Evolutionary conservation across 2,113 vertebrate genomes (phyloP).

Genomic region (Aspidoscelis tigris): DNA sequence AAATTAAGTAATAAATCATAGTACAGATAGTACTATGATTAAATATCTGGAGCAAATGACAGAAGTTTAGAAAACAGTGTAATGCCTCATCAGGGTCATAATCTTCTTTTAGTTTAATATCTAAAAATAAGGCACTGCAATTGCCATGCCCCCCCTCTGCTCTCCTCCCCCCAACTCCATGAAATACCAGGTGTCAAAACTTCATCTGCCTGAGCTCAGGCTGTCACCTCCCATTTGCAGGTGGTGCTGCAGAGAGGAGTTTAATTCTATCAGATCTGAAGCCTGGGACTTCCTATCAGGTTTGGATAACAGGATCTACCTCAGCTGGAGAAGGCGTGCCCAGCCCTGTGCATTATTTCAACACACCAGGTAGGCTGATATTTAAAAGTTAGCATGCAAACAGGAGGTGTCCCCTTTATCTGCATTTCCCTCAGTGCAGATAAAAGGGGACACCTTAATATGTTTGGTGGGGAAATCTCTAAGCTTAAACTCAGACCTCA

Average conservation of each 20-base stretch:
- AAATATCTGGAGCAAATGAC: no score
- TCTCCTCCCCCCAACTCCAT: background rate
- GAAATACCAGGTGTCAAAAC: no score
- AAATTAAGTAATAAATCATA: no score
- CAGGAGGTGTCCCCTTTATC: background rate
- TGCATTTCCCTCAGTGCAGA: no score
- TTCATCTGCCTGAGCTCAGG: no score
- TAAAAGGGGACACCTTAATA: background rate
- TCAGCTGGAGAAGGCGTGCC: conserved; percentile 54
- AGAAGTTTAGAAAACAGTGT: no score
- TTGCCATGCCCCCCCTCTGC: background rate
- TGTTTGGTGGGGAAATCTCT: background rate
- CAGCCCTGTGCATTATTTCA: conserved; percentile 49
- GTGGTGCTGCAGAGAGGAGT: background rate
- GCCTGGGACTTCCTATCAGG: conserved; percentile 43
- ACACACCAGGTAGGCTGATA: conserved; percentile 55
- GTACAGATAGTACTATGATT: no score
- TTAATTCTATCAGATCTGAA: conserved; percentile 36
- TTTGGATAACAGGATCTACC: conserved; percentile 64
- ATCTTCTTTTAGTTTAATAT: background rate
- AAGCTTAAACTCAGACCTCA: no score
- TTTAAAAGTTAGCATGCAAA: background rate
- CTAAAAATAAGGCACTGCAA: background rate
- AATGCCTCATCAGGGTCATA: background rate
- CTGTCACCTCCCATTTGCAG: background rate